phyloP scores from a whole-genome alignment of 2,113 vertebrate genomes.

The Brevimyrus niger region DNA sequence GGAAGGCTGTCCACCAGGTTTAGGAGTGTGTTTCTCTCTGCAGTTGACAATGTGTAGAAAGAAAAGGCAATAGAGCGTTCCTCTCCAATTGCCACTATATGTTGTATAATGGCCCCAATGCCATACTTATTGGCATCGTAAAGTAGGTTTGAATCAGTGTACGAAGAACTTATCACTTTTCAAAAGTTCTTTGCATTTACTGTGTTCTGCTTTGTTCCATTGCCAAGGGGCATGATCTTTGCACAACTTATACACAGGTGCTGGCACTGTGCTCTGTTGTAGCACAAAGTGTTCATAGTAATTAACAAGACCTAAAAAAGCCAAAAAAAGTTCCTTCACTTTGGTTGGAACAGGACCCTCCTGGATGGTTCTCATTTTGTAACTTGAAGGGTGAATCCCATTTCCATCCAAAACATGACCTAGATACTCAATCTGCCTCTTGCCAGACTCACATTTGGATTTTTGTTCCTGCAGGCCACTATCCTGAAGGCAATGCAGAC shows the following conservation, averaged over 20 bases:
- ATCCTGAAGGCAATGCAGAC: neutral
- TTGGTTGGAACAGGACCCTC: neutral
- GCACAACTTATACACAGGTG: neutral
- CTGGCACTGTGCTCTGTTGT: neutral
- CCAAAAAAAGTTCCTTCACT: neutral
- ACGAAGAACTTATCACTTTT: neutral
- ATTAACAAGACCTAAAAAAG: neutral
- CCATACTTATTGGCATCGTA: neutral
- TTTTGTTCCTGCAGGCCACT: neutral
- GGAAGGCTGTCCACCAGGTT: too few species aligned
- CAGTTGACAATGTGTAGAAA: neutral
- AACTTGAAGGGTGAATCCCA: neutral
- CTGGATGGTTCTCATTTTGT: neutral
- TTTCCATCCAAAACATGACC: neutral
- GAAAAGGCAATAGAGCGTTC: neutral
- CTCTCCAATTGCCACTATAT: neutral
- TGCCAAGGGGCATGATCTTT: neutral
- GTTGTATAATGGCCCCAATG: neutral
- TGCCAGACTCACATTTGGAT: neutral
- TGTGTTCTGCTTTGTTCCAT: neutral
- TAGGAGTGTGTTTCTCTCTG: neutral
- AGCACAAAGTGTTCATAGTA: neutral
- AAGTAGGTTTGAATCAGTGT: neutral
- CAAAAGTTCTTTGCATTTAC: neutral
- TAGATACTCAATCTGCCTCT: neutral